A percentile compares a stretch with the other conserved stretches of the same genome.
Evolutionary conservation across 2,113 vertebrate genomes (phyloP).

Genomic region (Myotis lucifugus): DNA sequence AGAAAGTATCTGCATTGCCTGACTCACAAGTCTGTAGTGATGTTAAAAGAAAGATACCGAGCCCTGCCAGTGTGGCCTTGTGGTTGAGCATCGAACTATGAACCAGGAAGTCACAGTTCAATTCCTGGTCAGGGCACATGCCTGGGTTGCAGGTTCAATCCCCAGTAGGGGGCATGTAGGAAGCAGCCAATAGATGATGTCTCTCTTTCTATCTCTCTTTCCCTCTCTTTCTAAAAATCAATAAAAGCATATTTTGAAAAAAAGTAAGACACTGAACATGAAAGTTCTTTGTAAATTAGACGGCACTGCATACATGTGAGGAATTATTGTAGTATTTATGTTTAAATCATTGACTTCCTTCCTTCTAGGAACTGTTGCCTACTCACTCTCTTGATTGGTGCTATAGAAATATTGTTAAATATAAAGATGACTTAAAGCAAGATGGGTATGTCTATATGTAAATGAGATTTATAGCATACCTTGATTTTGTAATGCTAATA

Average conservation of each 20-base stretch:
- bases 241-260: no score
- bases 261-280: neutral
- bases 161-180: no score
- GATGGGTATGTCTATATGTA: neutral
- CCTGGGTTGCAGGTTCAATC: no score
- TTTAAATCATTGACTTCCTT: constrained; percentile 44
- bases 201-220: no score
- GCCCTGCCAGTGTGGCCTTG: no score
- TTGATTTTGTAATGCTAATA: constrained; percentile 77
- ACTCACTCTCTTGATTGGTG: neutral
- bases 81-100: no score
- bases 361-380: neutral
- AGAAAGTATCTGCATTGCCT: neutral
- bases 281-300: neutral
- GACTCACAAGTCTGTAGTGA: neutral
- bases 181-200: no score
- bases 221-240: no score
- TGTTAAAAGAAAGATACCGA: neutral
- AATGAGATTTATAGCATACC: constrained; percentile 76
- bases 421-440: neutral
- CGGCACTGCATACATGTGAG: neutral
- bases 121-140: no score
- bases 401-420: constrained; percentile 27
- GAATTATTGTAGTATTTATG: constrained; percentile 6
- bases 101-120: no score